Conservation (phyloP, 2,113 vertebrate species). For the Eptesicus fuscus region DNA sequence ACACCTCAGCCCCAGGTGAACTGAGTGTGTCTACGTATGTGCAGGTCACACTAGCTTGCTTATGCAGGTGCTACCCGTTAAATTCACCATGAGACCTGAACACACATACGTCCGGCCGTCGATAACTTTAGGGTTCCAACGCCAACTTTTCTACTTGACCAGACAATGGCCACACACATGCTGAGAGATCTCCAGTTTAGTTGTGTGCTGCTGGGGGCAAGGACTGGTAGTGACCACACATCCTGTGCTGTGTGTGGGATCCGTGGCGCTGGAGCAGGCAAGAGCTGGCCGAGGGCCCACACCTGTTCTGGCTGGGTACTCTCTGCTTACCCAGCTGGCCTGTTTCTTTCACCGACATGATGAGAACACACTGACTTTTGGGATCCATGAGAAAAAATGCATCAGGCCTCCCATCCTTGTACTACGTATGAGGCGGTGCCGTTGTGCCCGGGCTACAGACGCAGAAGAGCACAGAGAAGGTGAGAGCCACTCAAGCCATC, state of each 20-base stretch:
- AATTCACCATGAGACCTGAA: neutral
- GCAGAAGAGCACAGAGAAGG: neutral
- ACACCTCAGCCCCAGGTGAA: constrained; percentile 12
- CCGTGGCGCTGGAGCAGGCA: neutral
- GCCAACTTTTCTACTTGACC: neutral
- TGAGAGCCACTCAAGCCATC: neutral
- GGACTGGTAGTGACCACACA: neutral
- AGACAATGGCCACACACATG: neutral
- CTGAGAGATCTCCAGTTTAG: neutral
- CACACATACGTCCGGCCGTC: neutral
- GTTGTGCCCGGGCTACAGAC: neutral
- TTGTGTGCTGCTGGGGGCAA: neutral
- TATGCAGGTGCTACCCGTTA: neutral
- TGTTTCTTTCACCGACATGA: neutral
- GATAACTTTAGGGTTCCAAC: neutral
- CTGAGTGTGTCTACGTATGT: neutral
- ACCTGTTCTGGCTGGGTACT: neutral
- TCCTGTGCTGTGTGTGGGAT: neutral
- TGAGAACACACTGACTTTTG: neutral
- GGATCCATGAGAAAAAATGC: neutral
- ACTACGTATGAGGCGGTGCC: neutral
- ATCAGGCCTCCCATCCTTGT: no score
- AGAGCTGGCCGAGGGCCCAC: neutral
- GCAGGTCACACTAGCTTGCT: neutral
- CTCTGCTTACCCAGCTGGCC: neutral